These are phyloP conservation scores for Cydia splendana DNA, from an alignment of 1,140 invertebrate species.

Conservation along the genomic window DNA sequence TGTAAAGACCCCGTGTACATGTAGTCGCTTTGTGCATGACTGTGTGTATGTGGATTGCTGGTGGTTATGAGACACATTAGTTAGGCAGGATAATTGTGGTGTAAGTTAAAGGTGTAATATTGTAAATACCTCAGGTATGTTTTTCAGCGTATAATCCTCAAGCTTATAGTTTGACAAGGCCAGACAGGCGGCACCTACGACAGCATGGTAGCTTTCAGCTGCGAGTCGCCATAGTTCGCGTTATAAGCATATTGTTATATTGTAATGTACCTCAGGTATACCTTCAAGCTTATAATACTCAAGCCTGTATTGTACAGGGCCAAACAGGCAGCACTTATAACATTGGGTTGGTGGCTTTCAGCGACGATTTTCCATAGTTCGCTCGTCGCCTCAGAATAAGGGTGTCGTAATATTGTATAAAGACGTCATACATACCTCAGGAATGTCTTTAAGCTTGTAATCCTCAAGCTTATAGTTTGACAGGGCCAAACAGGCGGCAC, in stretches of 20 bases:
- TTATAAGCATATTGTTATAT: too few species aligned
- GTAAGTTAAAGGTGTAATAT: too few species aligned
- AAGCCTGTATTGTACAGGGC: slow-evolving; percentile 77
- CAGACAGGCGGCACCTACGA: slow-evolving; percentile 78
- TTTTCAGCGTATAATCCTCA: slow-evolving; percentile 59
- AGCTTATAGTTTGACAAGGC: slow-evolving; percentile 78
- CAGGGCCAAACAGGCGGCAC: slow-evolving; percentile 80
- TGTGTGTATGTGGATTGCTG: too few species aligned
- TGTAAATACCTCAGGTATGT: slow-evolving; percentile 33
- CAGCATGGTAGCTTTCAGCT: slow-evolving; percentile 47
- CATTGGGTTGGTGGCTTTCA: slow-evolving; percentile 45
- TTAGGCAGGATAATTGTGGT: too few species aligned
- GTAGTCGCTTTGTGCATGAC: too few species aligned
- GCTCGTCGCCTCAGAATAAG: slow-evolving; percentile 75
- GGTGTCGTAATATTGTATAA: slow-evolving; percentile 68
- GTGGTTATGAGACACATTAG: too few species aligned
- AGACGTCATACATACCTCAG: slow-evolving; percentile 27
- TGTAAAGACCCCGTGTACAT: too few species aligned
- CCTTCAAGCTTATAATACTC: slow-evolving; percentile 77
- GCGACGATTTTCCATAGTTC: slow-evolving; percentile 78
- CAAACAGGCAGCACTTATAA: slow-evolving; percentile 78
- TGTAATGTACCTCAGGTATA: slow-evolving; percentile 39
- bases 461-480: slow-evolving; percentile 76
- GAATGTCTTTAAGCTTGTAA: slow-evolving; percentile 55
- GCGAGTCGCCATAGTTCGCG: slow-evolving; percentile 79